Evolutionary conservation across 2,113 vertebrate species (phyloP), one percentile per base, ranked within the genome.

Genomic region (Eleginops maclovinus): DNA sequence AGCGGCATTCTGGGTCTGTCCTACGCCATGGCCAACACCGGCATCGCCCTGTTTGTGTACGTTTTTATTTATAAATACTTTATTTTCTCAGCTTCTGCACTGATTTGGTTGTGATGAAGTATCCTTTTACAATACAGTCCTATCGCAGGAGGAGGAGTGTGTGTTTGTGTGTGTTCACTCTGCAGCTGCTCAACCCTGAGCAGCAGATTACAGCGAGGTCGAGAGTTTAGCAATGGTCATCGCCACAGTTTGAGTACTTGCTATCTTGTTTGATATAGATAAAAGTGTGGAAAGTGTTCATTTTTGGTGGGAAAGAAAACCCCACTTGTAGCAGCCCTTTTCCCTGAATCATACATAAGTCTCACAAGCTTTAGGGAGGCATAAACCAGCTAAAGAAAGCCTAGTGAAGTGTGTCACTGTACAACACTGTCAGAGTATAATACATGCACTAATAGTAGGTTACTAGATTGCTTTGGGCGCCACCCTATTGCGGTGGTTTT

Each of bases 1-100:
- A 99, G 98, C 81, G 98, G 98, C 85, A 99, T 99, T 87, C 95
- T 99, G 84, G 98, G 96, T 69, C 95, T 99, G 88, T 96, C 98
- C 68, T 99, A 95, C 91, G 98, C 98, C 88, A 99, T 99, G 98
- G 98, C 98, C 94, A 99, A 99, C 94, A 99, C 98, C 65, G 98
- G 98, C 91, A 99, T 99, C 87, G 96, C 95, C 84, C 95, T 99
- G 28, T 99, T 99, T 95, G 95, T 99, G 98, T 99, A 95, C 98
- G 98, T 97, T 9, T 19, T 16, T 22, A 5, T 40, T 19, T 1
- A 4, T 47, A 1, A 62, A 26, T 21, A 1, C 1, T 17, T 14
- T 31, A 7, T 24, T 17, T 50, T 40, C 4, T 31, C 56, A 9
- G 12, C 41, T 4, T 65, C 1, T 40, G 22, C n/a, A 22, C 44